phyloP scores from a whole-genome alignment of 2,797 vertebrate genomes.

The Pangasius macronema region DNA sequence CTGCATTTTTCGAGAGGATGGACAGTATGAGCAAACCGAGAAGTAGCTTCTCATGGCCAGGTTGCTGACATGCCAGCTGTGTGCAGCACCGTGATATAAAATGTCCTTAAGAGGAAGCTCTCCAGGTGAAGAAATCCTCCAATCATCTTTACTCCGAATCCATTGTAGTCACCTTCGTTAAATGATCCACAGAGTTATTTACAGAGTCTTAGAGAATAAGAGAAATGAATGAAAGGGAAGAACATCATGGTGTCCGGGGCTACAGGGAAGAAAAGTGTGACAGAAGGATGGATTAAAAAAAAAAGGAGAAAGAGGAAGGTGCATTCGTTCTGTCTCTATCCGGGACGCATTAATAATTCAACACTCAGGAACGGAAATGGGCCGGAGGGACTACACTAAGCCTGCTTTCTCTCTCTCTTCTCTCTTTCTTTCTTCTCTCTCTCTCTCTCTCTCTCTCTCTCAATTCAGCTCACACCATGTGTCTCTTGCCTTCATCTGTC shows the following conservation, averaged over 20 bases:
- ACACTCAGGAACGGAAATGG: constrained; percentile 42
- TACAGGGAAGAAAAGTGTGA: constrained; percentile 10
- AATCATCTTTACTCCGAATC: background rate
- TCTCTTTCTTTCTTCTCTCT: background rate
- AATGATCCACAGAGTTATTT: background rate
- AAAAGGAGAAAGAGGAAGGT: constrained; percentile 1
- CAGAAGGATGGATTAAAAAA: constrained; percentile 16
- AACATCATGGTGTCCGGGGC: background rate
- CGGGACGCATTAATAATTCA: constrained; percentile 56
- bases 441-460: background rate
- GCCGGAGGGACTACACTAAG: constrained; percentile 39
- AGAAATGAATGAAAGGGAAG: background rate
- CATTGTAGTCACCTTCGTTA: background rate
- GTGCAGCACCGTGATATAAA: background rate
- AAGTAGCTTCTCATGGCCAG: background rate
- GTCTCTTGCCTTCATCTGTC: background rate
- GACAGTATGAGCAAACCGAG: background rate
- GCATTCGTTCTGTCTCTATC: constrained; percentile 39
- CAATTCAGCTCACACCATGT: background rate
- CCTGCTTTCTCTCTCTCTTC: background rate
- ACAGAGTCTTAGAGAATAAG: background rate
- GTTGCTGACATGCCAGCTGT: background rate
- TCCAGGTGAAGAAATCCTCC: background rate
- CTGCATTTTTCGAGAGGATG: background rate
- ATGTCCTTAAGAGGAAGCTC: background rate